Evolutionary conservation across 1,140 invertebrate genomes (phyloP), one percentile per base, ranked within the genome.

Genomic region (Saccostrea glomerata): DNA sequence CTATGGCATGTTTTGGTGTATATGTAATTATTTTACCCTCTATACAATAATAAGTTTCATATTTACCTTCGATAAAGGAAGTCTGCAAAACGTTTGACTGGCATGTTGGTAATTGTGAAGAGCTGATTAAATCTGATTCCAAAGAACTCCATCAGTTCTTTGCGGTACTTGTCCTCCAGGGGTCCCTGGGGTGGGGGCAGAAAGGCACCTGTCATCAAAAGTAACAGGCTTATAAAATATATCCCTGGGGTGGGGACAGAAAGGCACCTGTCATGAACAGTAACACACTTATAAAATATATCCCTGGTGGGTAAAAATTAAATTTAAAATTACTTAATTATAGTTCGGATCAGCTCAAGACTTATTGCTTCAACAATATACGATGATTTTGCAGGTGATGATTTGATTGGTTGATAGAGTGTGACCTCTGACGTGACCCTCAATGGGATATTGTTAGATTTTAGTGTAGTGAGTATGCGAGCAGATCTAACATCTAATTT

Each of bases 51-150:
- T 5, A 25, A 11, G 3, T 13, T 30, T 77, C 4, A 25, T 82
- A 30, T 20, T 47, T 87, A 92, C 92, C 92, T 90, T 84, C 91
- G 89, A 70, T 90, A 89, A 0, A 92, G 88, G 55, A 92, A 92
- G 82, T 92, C 92, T 15, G 87, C 89, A 89, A 92, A 92, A 66
- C 92, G 84, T 73, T 92, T 92, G 73, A 92, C 91, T 20, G 92
- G 92, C 92, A 91, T 92, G 60, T 92, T 92, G 25, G 92, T 92
- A 12, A 92, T 90, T 12, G 92, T 92, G 84, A 73, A 92, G 13
- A 92, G 88, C 17, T 91, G 77, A 60, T 90, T 91, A 87, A 92
- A 92, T 66, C 88, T 86, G 20, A 92, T 90, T 30, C 92, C 92
- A 84, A 92, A 92, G 30, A 88, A 83, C 15, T 90, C 82, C 88